Percentiles rank a stretch among this genome's conserved stretches.
Evolutionary conservation across 1,140 invertebrate species (phyloP).

Genomic region (Saccostrea echinata): DNA sequence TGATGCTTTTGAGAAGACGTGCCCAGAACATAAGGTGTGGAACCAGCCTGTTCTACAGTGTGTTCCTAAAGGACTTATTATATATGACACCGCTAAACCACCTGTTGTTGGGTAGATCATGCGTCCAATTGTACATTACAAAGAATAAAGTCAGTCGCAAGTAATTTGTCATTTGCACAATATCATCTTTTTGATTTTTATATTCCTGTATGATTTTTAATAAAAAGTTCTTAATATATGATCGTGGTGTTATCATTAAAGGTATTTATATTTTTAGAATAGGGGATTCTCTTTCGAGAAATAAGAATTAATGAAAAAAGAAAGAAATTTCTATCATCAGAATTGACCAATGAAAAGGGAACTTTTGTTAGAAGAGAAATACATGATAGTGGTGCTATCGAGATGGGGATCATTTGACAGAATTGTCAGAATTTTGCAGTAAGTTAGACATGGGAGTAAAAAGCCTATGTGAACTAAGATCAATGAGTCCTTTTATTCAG

Average conservation of each 20-base stretch:
- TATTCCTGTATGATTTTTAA: conserved; percentile 14
- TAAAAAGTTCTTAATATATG: neutral
- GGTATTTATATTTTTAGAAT: neutral
- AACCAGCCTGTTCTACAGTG: conserved; percentile 49
- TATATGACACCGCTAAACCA: conserved; percentile 28
- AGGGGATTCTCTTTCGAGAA: no score
- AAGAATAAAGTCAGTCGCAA: neutral
- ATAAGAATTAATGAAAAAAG: no score
- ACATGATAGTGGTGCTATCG: neutral
- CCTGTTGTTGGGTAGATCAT: neutral
- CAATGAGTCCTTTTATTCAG: conserved; percentile 14
- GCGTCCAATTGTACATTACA: neutral
- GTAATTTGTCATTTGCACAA: neutral
- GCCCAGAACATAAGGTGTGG: conserved; percentile 51
- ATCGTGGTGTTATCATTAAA: neutral
- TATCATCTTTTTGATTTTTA: conserved; percentile 11
- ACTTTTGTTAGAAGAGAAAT: neutral
- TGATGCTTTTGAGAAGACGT: conserved; percentile 56
- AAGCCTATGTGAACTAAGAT: neutral
- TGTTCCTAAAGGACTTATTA: conserved; percentile 49
- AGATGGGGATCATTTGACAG: neutral
- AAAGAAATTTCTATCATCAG: neutral
- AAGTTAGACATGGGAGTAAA: conserved; percentile 11
- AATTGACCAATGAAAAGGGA: neutral
- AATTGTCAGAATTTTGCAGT: neutral